Percentiles rank a stretch among this genome's conserved stretches.
Evolutionary conservation across 2,888 invertebrate genomes (phyloP).

Genomic region (Venusia cambrica): DNA sequence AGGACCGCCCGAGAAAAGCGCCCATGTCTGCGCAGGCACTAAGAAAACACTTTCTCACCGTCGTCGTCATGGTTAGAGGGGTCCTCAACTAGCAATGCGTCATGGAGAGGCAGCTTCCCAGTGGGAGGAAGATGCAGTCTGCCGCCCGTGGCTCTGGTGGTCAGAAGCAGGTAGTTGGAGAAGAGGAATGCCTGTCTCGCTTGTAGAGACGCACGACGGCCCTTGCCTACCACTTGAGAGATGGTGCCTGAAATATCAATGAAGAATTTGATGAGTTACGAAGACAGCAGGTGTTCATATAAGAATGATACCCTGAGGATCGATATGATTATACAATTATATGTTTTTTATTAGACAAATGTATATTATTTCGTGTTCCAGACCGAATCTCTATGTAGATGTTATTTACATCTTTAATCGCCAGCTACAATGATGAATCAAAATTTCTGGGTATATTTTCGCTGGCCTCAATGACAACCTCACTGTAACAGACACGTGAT

Average conservation of each 20-base stretch:
- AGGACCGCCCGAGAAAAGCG: too few species aligned
- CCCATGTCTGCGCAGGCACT: too few species aligned
- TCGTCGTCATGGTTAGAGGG: conserved; percentile 86
- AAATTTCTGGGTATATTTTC: too few species aligned
- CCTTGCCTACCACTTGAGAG: conserved; percentile 85
- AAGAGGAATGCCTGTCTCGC: conserved; percentile 93
- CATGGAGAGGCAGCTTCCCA: conserved; percentile 91
- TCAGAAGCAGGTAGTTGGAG: conserved; percentile 93
- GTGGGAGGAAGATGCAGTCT: conserved; percentile 92
- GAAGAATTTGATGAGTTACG: not conserved
- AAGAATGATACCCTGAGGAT: too few species aligned
- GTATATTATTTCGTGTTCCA: too few species aligned
- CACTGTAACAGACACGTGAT: too few species aligned
- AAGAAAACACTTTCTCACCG: conserved; percentile 76
- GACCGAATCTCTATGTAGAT: too few species aligned
- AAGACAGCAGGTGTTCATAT: not conserved
- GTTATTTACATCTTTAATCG: too few species aligned
- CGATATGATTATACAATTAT: too few species aligned
- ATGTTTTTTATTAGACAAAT: too few species aligned
- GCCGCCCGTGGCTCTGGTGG: conserved; percentile 90
- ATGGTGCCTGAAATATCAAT: conserved; percentile 90
- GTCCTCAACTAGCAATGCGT: conserved; percentile 93
- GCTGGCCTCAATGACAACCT: too few species aligned
- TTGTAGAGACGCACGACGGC: conserved; percentile 65
- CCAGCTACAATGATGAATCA: too few species aligned